A percentile compares a stretch with the other conserved stretches of the same genome.
phyloP scores from a whole-genome alignment of 2,113 vertebrate species.

The Illadopsis cleaveri region DNA sequence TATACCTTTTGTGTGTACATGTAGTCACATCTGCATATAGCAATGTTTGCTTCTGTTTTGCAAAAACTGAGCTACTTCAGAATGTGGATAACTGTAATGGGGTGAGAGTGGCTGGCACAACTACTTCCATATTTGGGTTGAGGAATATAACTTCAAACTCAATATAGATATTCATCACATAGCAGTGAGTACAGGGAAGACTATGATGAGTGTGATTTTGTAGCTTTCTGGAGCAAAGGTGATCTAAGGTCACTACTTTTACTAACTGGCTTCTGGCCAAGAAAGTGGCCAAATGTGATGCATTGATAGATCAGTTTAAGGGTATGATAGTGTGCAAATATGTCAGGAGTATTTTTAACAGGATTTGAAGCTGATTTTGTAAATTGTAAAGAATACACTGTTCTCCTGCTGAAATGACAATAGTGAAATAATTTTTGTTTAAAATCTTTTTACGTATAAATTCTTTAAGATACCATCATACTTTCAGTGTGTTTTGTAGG shows the following conservation, averaged over 20 bases:
- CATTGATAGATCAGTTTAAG: not conserved
- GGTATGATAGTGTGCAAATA: not conserved
- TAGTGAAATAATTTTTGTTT: not conserved
- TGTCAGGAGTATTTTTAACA: not conserved
- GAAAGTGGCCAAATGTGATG: not conserved
- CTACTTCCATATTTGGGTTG: not conserved
- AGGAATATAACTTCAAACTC: not conserved
- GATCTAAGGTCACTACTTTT: not conserved
- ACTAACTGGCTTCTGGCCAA: not conserved
- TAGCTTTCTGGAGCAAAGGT: not conserved
- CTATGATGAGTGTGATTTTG: not conserved
- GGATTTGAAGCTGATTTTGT: not conserved
- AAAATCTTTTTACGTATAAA: not conserved
- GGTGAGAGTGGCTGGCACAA: not conserved
- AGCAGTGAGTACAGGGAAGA: not conserved
- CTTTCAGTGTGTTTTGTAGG: not conserved
- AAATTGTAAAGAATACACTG: not conserved
- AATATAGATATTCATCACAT: not conserved
- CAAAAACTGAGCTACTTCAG: not conserved
- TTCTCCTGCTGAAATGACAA: not conserved
- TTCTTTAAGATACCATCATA: not conserved
- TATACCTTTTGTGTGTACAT: fast-evolving
- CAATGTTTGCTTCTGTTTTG: not conserved
- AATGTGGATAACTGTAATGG: not conserved
- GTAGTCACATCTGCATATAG: not conserved